Percentiles rank a stretch among this genome's conserved stretches.
Conservation (phyloP, 2,888 invertebrate genomes). For the Sepioteuthis lessoniana region DNA sequence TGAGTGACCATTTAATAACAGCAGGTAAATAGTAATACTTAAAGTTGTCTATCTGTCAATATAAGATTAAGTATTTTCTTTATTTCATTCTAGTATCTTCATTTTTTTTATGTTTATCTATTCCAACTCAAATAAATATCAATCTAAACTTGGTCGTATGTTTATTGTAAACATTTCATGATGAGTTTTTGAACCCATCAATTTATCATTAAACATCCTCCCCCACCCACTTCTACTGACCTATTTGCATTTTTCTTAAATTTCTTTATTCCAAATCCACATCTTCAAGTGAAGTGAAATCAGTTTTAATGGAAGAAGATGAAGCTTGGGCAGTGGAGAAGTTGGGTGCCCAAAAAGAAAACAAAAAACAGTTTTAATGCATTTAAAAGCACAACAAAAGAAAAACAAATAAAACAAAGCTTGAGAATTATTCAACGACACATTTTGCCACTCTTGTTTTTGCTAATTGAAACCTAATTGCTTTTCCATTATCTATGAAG, state of each 20-base stretch:
- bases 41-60: too few relatives aligned
- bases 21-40: too few relatives aligned
- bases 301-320: neutral
- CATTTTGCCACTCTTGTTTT: conserved; percentile 20
- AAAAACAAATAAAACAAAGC: neutral
- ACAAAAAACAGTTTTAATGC: neutral
- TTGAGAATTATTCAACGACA: conserved; percentile 33
- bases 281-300: neutral
- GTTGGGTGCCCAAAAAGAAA: neutral
- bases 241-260: neutral
- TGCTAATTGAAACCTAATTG: conserved; percentile 23
- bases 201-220: neutral
- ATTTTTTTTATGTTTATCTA: neutral
- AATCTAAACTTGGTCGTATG: neutral
- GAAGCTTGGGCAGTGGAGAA: neutral
- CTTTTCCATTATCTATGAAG: conserved; percentile 33
- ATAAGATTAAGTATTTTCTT: too few relatives aligned
- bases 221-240: neutral
- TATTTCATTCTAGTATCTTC: too few relatives aligned
- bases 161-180: neutral
- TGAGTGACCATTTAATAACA: too few relatives aligned
- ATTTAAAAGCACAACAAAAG: conserved; percentile 33
- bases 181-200: neutral
- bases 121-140: neutral
- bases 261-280: neutral